Evolutionary conservation across 2,113 vertebrate species (phyloP), one percentile per base, ranked within the genome.

Genomic region (Oreotrochilus melanogaster): DNA sequence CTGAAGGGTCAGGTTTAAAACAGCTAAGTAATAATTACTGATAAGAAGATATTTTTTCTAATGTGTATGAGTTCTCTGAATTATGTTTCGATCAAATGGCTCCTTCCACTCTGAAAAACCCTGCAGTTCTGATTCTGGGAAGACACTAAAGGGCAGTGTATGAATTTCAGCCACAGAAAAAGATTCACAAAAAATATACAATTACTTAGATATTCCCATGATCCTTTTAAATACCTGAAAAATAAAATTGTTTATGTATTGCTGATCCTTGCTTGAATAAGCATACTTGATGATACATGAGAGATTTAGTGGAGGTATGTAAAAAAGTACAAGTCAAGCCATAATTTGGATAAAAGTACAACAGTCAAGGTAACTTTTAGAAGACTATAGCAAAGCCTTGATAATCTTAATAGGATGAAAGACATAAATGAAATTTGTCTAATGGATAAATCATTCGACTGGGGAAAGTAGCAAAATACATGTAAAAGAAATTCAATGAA

Each of bases 331-430:
- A 66, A 86, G n/a, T 81, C 53, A 78, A 79, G 30, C 10, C 27
- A 43, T 42, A 85, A 89, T 82, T 72, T 95, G 53, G 7, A 78
- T 72, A 43, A 69, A 93, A 69, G 21, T 42, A 53, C 8, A 78
- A 69, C 24, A 89, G 57, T 39, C 39, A 65, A 70, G 62, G 76
- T 61, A 78, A 14, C 48, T 94, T 25, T 30, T 16, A 57, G 67
- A 93, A 80, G 45, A 78, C 66, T 92, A 72, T 10, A 86, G 39
- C 6, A 95, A 92, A 96, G 74, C 43, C 58, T 69, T 78, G 53
- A 78, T 86, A 88, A 86, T 80, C 27, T 57, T 73, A 45, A 72
- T 9, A 71, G 57, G 91, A 94, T 57, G 33, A 78, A 92, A 85
- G 56, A 70, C 39, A 80, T 19, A 60, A 88, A 60, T 5, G 12